Evolutionary conservation across 2,888 invertebrate genomes (phyloP).

Genomic region (Aphidoletes aphidimyza): DNA sequence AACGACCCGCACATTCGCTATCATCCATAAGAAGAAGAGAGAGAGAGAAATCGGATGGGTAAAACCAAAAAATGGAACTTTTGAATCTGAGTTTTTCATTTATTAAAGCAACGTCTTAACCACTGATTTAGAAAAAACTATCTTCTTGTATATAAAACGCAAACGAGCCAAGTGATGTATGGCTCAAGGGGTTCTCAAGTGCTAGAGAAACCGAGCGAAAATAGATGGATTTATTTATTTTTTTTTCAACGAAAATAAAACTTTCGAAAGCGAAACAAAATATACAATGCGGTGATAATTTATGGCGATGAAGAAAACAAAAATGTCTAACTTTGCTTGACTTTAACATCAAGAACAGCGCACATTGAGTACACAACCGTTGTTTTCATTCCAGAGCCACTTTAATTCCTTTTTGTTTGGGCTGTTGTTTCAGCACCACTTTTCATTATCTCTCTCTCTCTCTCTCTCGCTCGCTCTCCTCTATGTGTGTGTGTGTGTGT

Average conservation of each 20-base stretch:
- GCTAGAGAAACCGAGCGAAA: slow-evolving; percentile 11
- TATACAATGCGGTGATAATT: slow-evolving; percentile 39
- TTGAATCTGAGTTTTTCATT: background rate
- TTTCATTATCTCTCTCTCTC: background rate
- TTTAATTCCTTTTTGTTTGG: slow-evolving; percentile 13
- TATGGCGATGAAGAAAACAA: slow-evolving; percentile 35
- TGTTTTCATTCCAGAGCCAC: background rate
- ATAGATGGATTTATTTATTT: slow-evolving; percentile 46
- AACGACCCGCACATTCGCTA: slow-evolving; percentile 31
- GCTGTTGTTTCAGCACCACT: slow-evolving; percentile 35
- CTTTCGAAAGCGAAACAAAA: slow-evolving; percentile 22
- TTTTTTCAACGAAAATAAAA: slow-evolving; percentile 42
- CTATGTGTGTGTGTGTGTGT: too few relatives aligned
- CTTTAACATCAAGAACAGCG: background rate
- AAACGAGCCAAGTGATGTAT: background rate
- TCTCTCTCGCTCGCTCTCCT: background rate
- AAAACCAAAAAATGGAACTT: too few relatives aligned
- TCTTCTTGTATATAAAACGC: background rate
- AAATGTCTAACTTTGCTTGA: background rate
- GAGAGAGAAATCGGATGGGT: too few relatives aligned
- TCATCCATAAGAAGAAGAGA: background rate
- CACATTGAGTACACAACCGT: background rate
- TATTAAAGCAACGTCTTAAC: slow-evolving; percentile 10
- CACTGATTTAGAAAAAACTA: slow-evolving; percentile 42
- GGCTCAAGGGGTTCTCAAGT: slow-evolving; percentile 3